phyloP scores from a whole-genome alignment of 2,113 vertebrate species.

The Amia ocellicauda region DNA sequence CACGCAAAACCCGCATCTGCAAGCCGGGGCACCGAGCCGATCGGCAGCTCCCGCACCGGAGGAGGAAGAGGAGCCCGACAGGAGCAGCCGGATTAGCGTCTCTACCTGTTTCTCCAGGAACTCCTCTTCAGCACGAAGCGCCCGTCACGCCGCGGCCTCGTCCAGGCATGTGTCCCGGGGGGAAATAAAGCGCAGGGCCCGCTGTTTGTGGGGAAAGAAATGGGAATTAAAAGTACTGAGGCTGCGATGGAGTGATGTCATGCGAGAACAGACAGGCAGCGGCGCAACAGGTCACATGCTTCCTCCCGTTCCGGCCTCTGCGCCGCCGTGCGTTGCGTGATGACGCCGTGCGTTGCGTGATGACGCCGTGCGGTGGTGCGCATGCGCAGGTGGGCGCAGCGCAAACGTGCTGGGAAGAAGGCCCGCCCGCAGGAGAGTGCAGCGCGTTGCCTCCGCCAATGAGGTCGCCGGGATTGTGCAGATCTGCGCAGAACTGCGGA shows the following conservation, averaged over 20 bases:
- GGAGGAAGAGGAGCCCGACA: too few species aligned
- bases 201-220: background rate
- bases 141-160: background rate
- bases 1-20: too few species aligned
- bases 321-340: background rate
- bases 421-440: too few species aligned
- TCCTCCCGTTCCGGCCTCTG: background rate
- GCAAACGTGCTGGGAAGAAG: too few species aligned
- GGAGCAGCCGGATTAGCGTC: too few species aligned
- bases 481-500: too few species aligned
- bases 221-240: background rate
- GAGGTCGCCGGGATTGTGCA: too few species aligned
- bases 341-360: background rate
- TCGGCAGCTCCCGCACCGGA: too few species aligned
- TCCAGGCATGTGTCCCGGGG: slow-evolving; percentile 9
- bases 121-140: slow-evolving; percentile 10
- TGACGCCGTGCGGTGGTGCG: too few species aligned
- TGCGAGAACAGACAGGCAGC: background rate
- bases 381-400: too few species aligned
- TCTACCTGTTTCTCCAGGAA: slow-evolving; percentile 9
- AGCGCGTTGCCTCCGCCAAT: too few species aligned
- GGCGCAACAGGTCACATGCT: background rate
- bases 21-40: too few species aligned
- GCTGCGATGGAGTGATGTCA: slow-evolving; percentile 18
- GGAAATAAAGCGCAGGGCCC: background rate